Evolutionary conservation across 2,797 vertebrate species (phyloP).

Genomic region (Tinamus major): DNA sequence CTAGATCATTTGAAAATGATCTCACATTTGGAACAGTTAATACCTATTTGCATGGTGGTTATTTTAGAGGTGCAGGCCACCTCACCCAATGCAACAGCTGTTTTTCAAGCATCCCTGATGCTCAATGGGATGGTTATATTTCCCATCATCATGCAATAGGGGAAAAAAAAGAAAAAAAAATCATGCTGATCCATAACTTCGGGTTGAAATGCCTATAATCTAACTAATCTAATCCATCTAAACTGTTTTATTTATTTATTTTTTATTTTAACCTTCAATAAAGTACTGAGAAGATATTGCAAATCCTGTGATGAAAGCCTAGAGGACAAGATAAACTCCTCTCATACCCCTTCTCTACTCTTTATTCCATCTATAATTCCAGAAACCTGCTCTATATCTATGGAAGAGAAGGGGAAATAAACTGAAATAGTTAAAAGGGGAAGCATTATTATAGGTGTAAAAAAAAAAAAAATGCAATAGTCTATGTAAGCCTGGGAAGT

Average conservation of each 20-base stretch:
- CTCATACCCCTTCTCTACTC: rapidly evolving
- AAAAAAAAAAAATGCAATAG: not conserved
- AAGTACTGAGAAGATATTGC: not conserved
- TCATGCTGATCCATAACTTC: not conserved
- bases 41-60: not conserved
- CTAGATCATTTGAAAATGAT: not conserved
- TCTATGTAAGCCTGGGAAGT: not conserved
- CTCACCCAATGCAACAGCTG: not conserved
- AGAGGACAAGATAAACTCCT: not conserved
- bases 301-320: not conserved
- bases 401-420: not conserved
- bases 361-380: not conserved
- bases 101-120: not conserved
- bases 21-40: not conserved
- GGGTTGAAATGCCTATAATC: not conserved
- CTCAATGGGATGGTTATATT: not conserved
- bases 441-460: not conserved
- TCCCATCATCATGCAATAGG: not conserved
- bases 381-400: not conserved
- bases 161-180: not conserved
- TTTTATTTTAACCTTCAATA: not conserved
- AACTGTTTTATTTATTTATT: not conserved
- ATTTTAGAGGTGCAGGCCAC: not conserved
- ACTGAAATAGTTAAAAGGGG: rapidly evolving
- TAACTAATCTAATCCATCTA: not conserved